Conservation (phyloP, 1,140 invertebrate genomes). For the Drosophila elegans region DNA sequence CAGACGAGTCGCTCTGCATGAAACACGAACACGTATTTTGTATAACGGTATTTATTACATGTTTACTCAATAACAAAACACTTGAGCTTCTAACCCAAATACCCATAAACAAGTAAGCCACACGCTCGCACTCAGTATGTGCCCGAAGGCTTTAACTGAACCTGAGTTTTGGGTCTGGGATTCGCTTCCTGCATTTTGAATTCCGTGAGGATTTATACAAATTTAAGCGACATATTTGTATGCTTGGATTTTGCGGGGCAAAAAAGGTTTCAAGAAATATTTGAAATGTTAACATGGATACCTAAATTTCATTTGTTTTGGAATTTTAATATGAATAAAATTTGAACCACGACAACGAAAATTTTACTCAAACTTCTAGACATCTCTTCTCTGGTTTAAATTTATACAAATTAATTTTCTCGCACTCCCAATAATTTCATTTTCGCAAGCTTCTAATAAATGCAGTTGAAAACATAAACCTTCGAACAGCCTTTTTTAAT, state of each 20-base stretch:
- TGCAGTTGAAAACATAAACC: no score
- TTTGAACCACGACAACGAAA: no score
- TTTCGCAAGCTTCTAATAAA: no score
- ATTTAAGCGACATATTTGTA: slow-evolving; percentile 7
- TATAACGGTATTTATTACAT: slow-evolving; percentile 76
- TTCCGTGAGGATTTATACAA: background rate
- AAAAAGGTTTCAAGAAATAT: background rate
- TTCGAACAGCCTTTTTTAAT: no score
- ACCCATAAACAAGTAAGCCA: slow-evolving; percentile 73
- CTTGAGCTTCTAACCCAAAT: slow-evolving; percentile 78
- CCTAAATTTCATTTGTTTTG: no score
- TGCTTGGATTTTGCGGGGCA: background rate
- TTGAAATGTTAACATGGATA: background rate
- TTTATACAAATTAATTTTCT: no score
- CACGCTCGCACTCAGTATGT: slow-evolving; percentile 19
- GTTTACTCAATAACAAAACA: slow-evolving; percentile 78
- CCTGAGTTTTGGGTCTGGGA: slow-evolving; percentile 9
- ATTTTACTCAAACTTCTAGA: no score
- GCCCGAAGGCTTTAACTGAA: slow-evolving; percentile 10
- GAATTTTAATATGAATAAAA: no score
- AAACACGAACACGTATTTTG: slow-evolving; percentile 68
- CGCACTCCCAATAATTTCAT: no score
- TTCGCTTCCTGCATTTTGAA: slow-evolving; percentile 28
- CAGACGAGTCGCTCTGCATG: slow-evolving; percentile 45
- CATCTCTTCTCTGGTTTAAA: no score